Conservation (phyloP, 1,140 invertebrate species). For the Epicauta chinensis region DNA sequence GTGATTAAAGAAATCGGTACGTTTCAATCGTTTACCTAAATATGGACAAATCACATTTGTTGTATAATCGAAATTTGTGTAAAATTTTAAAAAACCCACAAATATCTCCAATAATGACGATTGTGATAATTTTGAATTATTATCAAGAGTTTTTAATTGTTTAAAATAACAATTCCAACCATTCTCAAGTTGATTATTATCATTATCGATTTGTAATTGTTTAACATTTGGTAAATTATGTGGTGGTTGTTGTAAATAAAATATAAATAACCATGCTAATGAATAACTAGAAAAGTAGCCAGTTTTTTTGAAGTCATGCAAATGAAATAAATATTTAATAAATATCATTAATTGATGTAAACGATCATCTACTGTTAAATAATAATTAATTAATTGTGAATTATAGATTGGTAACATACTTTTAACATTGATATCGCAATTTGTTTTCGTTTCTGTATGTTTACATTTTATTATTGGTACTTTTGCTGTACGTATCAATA, state of each 20-base stretch:
- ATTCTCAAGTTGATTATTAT: conserved; percentile 36
- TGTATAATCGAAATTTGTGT: conserved; percentile 47
- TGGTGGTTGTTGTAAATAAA: conserved; percentile 55
- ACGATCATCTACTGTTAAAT: conserved; percentile 49
- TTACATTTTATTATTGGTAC: conserved; percentile 66
- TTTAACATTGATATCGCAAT: conserved; percentile 65
- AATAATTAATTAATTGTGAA: conserved; percentile 53
- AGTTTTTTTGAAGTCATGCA: conserved; percentile 47
- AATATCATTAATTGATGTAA: conserved; percentile 53
- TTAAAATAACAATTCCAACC: conserved; percentile 49
- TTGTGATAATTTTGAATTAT: conserved; percentile 17
- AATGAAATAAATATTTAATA: conserved; percentile 62
- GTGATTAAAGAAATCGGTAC: conserved; percentile 41
- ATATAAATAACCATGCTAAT: conserved; percentile 53
- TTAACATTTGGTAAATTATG: conserved; percentile 44
- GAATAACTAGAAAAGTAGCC: conserved; percentile 54
- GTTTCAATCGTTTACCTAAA: conserved; percentile 45
- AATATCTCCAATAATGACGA: conserved; percentile 43
- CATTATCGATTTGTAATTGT: conserved; percentile 36
- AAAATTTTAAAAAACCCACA: conserved; percentile 56
- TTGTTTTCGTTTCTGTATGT: conserved; percentile 49
- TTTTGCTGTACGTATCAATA: conserved; percentile 58
- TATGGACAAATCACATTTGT: conserved; percentile 49
- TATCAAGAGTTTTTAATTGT: conserved; percentile 16
- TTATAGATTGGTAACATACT: conserved; percentile 55